Base-by-base conservation (phyloP, 2,797 vertebrate species). In the Ateles fusciceps region DNA sequence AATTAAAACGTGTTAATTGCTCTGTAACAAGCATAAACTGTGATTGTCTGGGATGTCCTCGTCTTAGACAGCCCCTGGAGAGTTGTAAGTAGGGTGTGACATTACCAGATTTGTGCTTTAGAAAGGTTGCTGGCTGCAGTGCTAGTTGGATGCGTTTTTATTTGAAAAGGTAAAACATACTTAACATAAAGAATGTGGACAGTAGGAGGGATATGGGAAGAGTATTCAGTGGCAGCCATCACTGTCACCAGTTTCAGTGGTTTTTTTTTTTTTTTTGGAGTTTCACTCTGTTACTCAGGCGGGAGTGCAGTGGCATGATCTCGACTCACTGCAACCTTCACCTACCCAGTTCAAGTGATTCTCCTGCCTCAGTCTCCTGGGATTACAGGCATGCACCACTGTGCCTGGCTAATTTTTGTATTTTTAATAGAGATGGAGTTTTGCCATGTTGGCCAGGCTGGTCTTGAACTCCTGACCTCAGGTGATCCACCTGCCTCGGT, bases 111-210 rank as follows among this genome's bases (percentile, higher is more conserved):
- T 11, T 61, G 57, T 61, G 7, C 44, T 30, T 55, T 36, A 15
- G 46, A 36, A 59, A 83, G 90, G 68, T 46, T 39, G 21, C 92
- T 46, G 39, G 33, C 39, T 8, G 10, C 4, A 28, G 42, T 4
- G 22, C 0, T 0, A n/a, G 15, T 26, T 26, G 33, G 15, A 55
- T 19, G 5, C 3, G 4, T 5, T 52, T 93, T 44, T n/a, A 74
- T 39, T n/a, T 19, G 50, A 44, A 74, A 44, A 91, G 26, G 28
- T 36, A 28, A 79, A 61, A 55, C 39, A 10, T 33, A 59, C 15
- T 46, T n/a, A 55, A 30, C 15, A 5, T 30, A 14, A 48, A 90
- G 85, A 42, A 57, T 81, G 79, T 8, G 22, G 44, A 11, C 0
- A 26, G 79, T 7, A 33, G 46, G 13, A 39, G 33, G 64, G 33